Base-by-base conservation (phyloP, 2,113 vertebrate genomes). In the Albula goreensis region DNA sequence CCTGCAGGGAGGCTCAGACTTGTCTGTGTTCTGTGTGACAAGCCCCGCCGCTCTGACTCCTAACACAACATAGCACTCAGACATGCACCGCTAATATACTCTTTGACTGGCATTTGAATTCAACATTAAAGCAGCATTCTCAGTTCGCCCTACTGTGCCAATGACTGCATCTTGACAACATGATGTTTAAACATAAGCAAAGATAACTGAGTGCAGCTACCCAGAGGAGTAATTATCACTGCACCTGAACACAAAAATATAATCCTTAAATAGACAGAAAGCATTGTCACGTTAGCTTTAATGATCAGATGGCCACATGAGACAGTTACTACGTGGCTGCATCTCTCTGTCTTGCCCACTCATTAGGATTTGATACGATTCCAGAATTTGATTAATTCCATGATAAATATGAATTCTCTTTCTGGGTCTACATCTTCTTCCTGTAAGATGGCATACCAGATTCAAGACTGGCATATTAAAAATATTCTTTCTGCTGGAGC, bases 121-220 rank as follows among this genome's bases (percentile, higher is more conserved):
- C 70, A 70, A 77, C 83, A 84, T 51, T 84, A 74, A 83, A 83
- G 60, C 15, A 50, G 63, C 66, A 66, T 77, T 84, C 50, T 50
- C 79, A 51, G 79, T 80, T 80, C 79, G 50, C 49, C 5, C 31
- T 74, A 10, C 70, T 74, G 19, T 74, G 70, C 70, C 70, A n/a
- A 31, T 50, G 9, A 80, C 49, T 51, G 50, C 17, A 51, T 80
- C 79, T 80, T 22, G 12, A 51, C 48, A 50, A n/a, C 19, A 80
- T 13, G 17, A 51, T 80, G 13, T 80, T 22, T 80, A 51, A 48
- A 50, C 50, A 80, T 80, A 41, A 80, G 79, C 50, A 80, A 80
- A 80, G 79, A 17, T 50, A 50, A 50, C 48, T 48, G 78, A 50
- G 78, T 15, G 25, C 49, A 50, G 9, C 79, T 80, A 80, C 49